These are phyloP conservation scores for Torymus tubicola DNA, from an alignment of 2,888 invertebrate genomes.

Conservation along the genomic window DNA sequence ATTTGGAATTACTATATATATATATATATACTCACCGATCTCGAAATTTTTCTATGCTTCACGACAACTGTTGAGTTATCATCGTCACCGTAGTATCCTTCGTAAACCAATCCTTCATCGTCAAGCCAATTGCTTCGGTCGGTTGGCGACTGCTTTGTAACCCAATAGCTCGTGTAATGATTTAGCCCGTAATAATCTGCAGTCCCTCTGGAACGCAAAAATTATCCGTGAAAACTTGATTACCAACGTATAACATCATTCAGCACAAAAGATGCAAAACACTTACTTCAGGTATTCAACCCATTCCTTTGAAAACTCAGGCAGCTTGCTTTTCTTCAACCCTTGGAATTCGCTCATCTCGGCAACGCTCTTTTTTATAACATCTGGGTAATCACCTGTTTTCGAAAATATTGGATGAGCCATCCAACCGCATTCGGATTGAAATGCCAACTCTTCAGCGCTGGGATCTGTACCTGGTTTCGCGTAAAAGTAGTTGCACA, in stretches of 20 bases:
- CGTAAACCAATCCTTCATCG: too few relatives aligned
- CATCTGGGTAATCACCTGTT: background rate
- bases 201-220: background rate
- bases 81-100: too few relatives aligned
- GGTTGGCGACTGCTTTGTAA: too few relatives aligned
- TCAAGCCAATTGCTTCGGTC: too few relatives aligned
- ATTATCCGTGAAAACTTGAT: background rate
- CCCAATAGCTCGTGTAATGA: background rate
- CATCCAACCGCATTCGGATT: background rate
- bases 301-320: background rate
- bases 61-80: too few relatives aligned
- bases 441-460: background rate
- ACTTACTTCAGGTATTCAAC: background rate
- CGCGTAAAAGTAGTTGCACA: background rate
- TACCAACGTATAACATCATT: too few relatives aligned
- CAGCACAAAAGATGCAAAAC: too few relatives aligned
- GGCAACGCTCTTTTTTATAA: background rate
- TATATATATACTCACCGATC: too few relatives aligned
- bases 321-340: background rate
- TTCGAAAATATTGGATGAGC: background rate
- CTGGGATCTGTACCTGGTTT: background rate
- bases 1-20: too few relatives aligned
- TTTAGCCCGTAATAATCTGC: background rate
- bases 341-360: background rate
- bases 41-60: too few relatives aligned